Evolutionary conservation across 2,113 vertebrate genomes (phyloP), one percentile per base, ranked within the genome.

Genomic region (Sigmodon hispidus): DNA sequence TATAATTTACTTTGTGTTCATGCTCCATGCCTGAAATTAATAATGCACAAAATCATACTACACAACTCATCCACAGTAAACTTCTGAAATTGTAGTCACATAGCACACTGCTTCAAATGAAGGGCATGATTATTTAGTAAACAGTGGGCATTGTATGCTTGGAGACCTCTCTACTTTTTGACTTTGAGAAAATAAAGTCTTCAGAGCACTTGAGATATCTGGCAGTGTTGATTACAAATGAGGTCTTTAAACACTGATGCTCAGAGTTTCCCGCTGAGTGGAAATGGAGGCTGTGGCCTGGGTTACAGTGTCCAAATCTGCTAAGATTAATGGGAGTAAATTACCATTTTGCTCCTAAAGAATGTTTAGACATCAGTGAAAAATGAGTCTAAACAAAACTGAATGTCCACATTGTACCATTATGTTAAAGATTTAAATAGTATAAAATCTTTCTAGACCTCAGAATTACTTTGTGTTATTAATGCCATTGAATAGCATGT

Each of bases 101-200:
- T 19, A 36, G n/a, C 12, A 5, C 5, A 72, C 8, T 26, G 1
- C 2, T 61, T 24, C 19, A 77, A 50, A 50, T 12, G 19, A 79
- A 3, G 1, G 65, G 57, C 31, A 57, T 3, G 1, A 22, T 72
- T 13, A 21, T 84, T 65, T 65, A 19, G 36, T 21, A 61, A 29
- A 5, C 3, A 6, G 3, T 63, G 15, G 11, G 26, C 65, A 40
- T 79, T 45, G 43, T 2, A 43, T 13, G 5, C 10, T 52, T 81
- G 17, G 31, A 86, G 45, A 72, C 16, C 9, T 3, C 7, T 48
- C 13, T 48, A 31, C 45, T 19, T 67, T 87, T 77, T 81, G 80
- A 80, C 50, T 87, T 92, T 87, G 43, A 96, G 84, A 91, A 92
- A 93, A 97, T 57, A 52, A 81, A 91, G 65, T 83, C 85, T 45